Conservation (phyloP, 2,888 invertebrate species). For the Meliscaeva auricollis region DNA sequence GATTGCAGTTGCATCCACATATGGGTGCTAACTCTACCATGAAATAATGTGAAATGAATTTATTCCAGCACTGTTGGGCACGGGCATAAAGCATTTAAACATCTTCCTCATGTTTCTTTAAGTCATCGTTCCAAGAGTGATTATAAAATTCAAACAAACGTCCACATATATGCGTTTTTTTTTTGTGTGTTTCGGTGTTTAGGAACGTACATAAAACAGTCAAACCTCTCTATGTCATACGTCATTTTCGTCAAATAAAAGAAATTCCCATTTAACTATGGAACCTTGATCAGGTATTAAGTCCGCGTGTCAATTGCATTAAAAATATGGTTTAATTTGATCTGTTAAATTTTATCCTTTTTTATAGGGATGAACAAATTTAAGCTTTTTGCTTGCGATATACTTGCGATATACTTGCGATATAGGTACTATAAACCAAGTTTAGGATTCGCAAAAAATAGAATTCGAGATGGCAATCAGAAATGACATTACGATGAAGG, state of each 20-base stretch:
- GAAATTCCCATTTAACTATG: too few species aligned
- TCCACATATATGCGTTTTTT: background rate
- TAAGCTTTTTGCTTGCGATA: too few species aligned
- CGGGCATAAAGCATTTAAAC: constrained; percentile 16
- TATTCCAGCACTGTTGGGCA: constrained; percentile 30
- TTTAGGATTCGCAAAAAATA: too few species aligned
- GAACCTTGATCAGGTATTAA: too few species aligned
- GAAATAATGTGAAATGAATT: constrained; percentile 58
- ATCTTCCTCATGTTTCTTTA: constrained; percentile 49
- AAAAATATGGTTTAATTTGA: too few species aligned
- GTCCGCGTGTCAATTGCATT: too few species aligned
- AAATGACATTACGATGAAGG: too few species aligned
- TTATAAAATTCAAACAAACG: constrained; percentile 41
- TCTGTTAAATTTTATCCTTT: too few species aligned
- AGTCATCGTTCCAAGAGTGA: constrained; percentile 56
- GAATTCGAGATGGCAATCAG: too few species aligned
- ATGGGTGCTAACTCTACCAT: constrained; percentile 66
- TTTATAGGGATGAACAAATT: too few species aligned
- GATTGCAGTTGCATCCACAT: constrained; percentile 42
- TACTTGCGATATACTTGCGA: too few species aligned
- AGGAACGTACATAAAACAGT: constrained; percentile 13
- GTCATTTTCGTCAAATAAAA: background rate
- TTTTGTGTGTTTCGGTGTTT: background rate
- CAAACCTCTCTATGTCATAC: background rate
- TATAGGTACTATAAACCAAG: too few species aligned